Base-by-base conservation (phyloP, 1,140 invertebrate species). In the Hyles vespertilio region DNA sequence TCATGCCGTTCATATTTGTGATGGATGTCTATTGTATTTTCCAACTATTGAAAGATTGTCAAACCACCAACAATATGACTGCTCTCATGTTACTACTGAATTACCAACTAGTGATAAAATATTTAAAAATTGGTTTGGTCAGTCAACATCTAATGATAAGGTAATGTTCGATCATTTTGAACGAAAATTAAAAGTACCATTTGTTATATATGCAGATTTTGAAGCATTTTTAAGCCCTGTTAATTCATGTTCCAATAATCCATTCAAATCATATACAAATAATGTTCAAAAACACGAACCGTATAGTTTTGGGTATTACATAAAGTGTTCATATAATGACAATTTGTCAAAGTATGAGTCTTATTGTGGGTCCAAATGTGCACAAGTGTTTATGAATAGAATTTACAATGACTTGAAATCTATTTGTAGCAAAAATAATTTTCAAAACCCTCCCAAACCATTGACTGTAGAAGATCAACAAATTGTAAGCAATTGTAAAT, bases 221-320 rank as follows among this genome's bases (percentile, higher is more conserved):
- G 77, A 82, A 66, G 71, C 71, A 32, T 57, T 82, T 58, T 62
- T 79, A 44, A 65, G 74, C 22, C 66, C 68, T 34, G 60, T 74
- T 11, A 43, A 61, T 22, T 46, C 67, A 56, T 73, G 69, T 62
- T 49, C 59, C 43, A 65, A 58, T 7, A 54, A 72, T 46, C 51
- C 67, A 44, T 56, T 11, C 46, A 65, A 56, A 60, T 61, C 68
- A 12, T 68, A 22, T 55, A 77, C 67, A 11, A 40, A 61, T 33
- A 65, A 65, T 50, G 61, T 69, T 62, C 67, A 79, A 54, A 73
- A 76, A 68, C 79, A 89, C 65, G 65, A 69, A 9, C 66, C 71
- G 6, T 79, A 74, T 49, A 80, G 72, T 67, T 69, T 82, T 61
- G 84, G 69, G 32, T 85, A 81, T 56, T 84, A 83, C 62, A 58